A percentile compares a stretch with the other conserved stretches of the same genome.
These are phyloP conservation scores for Umimayanthus kanabou DNA, from an alignment of 92 coral and sea anemone species.

Conservation along the genomic window DNA sequence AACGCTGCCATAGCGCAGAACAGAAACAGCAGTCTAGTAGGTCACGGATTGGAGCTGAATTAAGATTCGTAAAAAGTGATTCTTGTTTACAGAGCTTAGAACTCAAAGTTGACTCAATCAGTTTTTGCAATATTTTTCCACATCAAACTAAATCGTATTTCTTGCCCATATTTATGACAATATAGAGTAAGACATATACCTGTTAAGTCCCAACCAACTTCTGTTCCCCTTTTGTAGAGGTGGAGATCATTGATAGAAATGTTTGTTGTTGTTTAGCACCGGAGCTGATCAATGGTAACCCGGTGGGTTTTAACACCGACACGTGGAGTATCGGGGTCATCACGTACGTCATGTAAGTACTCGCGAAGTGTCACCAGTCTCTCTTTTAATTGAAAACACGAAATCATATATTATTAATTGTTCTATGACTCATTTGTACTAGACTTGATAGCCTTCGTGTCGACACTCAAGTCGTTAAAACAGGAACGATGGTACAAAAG, in stretches of 20 bases:
- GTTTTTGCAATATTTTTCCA: background rate
- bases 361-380: no score
- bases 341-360: slow-evolving; percentile 28
- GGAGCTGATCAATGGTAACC: slow-evolving; percentile 77
- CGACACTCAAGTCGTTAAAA: no score
- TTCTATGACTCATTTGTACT: no score
- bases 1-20: background rate
- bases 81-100: background rate
- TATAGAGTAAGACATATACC: no score
- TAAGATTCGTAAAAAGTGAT: background rate
- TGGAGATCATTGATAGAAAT: background rate
- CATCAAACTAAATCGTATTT: no score
- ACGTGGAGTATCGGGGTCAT: slow-evolving; percentile 97
- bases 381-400: no score
- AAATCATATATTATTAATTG: no score
- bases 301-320: slow-evolving; percentile 81
- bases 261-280: slow-evolving; percentile 71
- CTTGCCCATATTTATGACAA: no score
- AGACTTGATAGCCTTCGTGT: no score
- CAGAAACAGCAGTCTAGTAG: background rate
- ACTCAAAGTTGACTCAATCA: background rate
- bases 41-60: background rate
- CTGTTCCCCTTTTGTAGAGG: background rate
- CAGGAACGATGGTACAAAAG: no score
- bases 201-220: background rate